Percentiles rank a stretch among this genome's conserved stretches.
Evolutionary conservation across 2,888 invertebrate genomes (phyloP).

Genomic region (Nomada goodeniana): DNA sequence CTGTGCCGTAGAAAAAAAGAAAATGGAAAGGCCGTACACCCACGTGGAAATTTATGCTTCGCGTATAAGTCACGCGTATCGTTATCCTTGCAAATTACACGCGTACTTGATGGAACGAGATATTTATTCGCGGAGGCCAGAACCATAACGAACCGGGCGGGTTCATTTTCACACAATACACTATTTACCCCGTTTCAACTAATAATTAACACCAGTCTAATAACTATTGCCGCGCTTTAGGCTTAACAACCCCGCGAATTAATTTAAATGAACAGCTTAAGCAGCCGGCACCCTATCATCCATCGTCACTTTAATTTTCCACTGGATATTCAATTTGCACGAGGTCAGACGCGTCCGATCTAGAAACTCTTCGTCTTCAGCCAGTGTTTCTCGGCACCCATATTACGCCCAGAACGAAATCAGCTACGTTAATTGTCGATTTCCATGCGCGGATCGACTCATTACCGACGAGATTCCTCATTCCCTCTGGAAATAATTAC

Average conservation of each 20-base stretch:
- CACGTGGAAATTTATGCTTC: conserved; percentile 52
- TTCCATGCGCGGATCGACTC: background rate
- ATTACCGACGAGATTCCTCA: background rate
- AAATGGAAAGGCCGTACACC: conserved; percentile 7
- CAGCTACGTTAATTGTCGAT: background rate
- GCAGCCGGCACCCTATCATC: conserved; percentile 31
- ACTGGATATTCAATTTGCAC: conserved; percentile 45
- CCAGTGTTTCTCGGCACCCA: background rate
- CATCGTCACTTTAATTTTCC: conserved; percentile 43
- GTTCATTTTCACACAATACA: conserved; percentile 49
- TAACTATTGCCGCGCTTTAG: conserved; percentile 37
- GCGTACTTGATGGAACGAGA: conserved; percentile 50
- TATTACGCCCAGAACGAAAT: background rate
- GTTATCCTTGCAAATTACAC: conserved; percentile 45
- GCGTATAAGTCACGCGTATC: conserved; percentile 50
- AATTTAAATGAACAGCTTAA: conserved; percentile 54
- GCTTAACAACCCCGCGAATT: conserved; percentile 49
- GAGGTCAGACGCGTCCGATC: conserved; percentile 36
- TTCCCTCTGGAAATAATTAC: background rate
- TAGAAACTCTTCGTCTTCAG: background rate
- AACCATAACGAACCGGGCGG: conserved; percentile 42
- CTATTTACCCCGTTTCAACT: conserved; percentile 47
- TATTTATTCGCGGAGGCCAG: conserved; percentile 44
- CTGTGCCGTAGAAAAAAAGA: background rate
- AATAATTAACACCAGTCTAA: conserved; percentile 57